Evolutionary conservation across 2,797 vertebrate genomes (phyloP).

Genomic region (Sebastes minor): DNA sequence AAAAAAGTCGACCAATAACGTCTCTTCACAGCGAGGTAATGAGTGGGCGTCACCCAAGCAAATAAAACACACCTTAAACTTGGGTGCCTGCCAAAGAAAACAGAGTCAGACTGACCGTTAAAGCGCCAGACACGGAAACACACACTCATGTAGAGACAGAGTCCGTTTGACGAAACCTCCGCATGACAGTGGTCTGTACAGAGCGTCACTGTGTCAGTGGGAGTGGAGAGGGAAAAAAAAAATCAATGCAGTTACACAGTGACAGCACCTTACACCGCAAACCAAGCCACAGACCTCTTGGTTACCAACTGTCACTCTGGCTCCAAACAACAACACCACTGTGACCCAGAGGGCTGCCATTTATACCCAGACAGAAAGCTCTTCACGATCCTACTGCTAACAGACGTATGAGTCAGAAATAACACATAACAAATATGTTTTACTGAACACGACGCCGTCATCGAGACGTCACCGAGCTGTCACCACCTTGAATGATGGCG

Average conservation of each 20-base stretch:
- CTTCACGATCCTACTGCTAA: slow-evolving; percentile 7
- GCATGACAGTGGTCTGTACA: slow-evolving; percentile 43
- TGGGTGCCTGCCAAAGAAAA: slow-evolving; percentile 63
- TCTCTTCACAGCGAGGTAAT: slow-evolving; percentile 50
- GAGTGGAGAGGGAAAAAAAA: neutral
- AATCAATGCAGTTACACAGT: slow-evolving; percentile 26
- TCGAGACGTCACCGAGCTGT: slow-evolving; percentile 23
- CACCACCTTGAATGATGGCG: slow-evolving; percentile 39
- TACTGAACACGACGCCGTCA: slow-evolving; percentile 15
- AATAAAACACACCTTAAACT: slow-evolving; percentile 74
- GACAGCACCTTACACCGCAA: slow-evolving; percentile 41
- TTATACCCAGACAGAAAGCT: slow-evolving; percentile 36
- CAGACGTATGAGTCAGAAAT: slow-evolving; percentile 47
- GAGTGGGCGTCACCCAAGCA: slow-evolving; percentile 41
- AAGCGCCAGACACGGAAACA: slow-evolving; percentile 57
- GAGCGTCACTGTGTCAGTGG: slow-evolving; percentile 29
- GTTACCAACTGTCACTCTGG: slow-evolving; percentile 31
- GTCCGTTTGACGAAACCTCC: slow-evolving; percentile 29
- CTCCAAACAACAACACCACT: slow-evolving; percentile 28
- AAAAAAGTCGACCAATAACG: slow-evolving; percentile 14
- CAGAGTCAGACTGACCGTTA: slow-evolving; percentile 55
- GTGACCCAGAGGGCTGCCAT: slow-evolving; percentile 28
- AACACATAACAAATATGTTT: slow-evolving; percentile 18
- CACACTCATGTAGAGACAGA: slow-evolving; percentile 11
- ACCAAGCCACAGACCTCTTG: slow-evolving; percentile 29